A percentile compares a stretch with the other conserved stretches of the same genome.
These are phyloP conservation scores for Tuta absoluta DNA, from an alignment of 2,888 invertebrate species.

Conservation along the genomic window DNA sequence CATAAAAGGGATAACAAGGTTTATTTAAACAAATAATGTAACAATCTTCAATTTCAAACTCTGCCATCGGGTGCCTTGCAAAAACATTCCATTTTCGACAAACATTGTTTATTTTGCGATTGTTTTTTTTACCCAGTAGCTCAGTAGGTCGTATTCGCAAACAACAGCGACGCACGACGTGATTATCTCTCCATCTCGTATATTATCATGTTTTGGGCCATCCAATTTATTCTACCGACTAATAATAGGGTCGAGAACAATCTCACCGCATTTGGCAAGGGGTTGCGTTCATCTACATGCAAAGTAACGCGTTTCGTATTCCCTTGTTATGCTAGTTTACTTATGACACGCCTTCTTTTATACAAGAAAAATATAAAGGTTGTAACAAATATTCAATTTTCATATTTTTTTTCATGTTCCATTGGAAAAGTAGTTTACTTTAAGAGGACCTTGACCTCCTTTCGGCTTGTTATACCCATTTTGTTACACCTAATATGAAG, in stretches of 20 bases:
- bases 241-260: conserved; percentile 26
- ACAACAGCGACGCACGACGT: conserved; percentile 25
- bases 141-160: conserved; percentile 16
- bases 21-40: conserved; percentile 9
- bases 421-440: too few species aligned
- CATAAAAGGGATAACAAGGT: conserved; percentile 13
- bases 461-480: too few species aligned
- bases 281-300: conserved; percentile 28
- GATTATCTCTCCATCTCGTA: conserved; percentile 28
- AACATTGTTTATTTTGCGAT: conserved; percentile 17
- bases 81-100: neutral
- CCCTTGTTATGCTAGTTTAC: neutral
- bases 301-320: neutral
- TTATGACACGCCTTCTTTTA: neutral
- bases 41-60: conserved; percentile 17
- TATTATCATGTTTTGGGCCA: conserved; percentile 30
- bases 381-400: too few species aligned
- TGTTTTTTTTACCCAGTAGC: conserved; percentile 13
- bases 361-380: neutral
- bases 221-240: conserved; percentile 32
- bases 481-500: too few species aligned
- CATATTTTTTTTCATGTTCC: too few species aligned
- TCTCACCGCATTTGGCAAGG: conserved; percentile 28
- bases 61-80: neutral
- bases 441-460: too few species aligned